phyloP scores from a whole-genome alignment of 2,113 vertebrate genomes.

The Lates calcarifer region DNA sequence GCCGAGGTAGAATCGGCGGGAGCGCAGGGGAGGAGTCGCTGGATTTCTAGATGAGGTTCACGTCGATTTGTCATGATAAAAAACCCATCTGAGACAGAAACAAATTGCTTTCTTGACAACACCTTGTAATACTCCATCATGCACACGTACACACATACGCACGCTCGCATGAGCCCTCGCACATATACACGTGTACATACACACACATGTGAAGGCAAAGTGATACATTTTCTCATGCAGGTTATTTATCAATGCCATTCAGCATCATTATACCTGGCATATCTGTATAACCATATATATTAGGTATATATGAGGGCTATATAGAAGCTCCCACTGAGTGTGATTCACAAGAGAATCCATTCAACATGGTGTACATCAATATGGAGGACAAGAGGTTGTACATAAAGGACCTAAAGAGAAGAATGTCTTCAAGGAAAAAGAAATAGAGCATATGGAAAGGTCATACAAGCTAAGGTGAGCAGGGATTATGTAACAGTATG shows the following conservation, averaged over 20 bases:
- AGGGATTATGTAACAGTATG: constrained; percentile 23
- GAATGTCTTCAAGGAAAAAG: constrained; percentile 37
- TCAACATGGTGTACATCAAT: constrained; percentile 19
- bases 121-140: constrained; percentile 81
- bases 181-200: constrained; percentile 20
- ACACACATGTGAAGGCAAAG: constrained; percentile 30
- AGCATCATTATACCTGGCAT: constrained; percentile 65
- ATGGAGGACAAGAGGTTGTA: constrained; percentile 19
- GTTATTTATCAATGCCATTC: constrained; percentile 80
- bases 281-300: constrained; percentile 68
- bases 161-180: neutral
- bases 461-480: constrained; percentile 51
- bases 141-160: constrained; percentile 42
- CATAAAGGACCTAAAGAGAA: constrained; percentile 35
- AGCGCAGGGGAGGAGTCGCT: constrained; percentile 48
- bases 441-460: constrained; percentile 51
- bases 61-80: constrained; percentile 81
- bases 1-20: constrained; percentile 50
- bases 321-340: constrained; percentile 19
- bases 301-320: constrained; percentile 37
- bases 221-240: constrained; percentile 44
- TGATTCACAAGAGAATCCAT: constrained; percentile 48
- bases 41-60: constrained; percentile 73
- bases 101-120: constrained; percentile 85
- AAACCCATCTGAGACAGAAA: constrained; percentile 76